phyloP scores from a whole-genome alignment of 1,140 invertebrate genomes.

The Anthonomus grandis region DNA sequence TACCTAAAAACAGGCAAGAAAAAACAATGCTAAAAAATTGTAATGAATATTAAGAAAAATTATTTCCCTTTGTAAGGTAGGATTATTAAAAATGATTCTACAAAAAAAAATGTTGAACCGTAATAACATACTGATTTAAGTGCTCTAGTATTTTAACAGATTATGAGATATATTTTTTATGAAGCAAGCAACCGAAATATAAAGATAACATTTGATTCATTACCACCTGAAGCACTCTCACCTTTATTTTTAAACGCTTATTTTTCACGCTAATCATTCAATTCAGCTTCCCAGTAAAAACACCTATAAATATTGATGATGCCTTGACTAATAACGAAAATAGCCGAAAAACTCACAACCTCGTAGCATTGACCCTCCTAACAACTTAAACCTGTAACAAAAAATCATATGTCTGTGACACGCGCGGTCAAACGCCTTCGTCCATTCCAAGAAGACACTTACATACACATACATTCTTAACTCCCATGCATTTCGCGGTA shows the following conservation, averaged over 20 bases:
- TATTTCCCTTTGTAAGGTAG: too few species aligned
- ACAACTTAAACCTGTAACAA: neutral
- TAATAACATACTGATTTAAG: too few species aligned
- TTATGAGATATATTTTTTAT: neutral
- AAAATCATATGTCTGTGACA: neutral
- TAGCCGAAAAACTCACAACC: neutral
- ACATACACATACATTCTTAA: too few species aligned
- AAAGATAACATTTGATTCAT: too few species aligned
- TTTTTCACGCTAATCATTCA: neutral
- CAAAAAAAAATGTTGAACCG: too few species aligned
- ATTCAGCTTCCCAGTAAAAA: neutral
- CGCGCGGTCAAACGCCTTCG: conserved; percentile 15
- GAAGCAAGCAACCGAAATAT: too few species aligned
- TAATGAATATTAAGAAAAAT: too few species aligned
- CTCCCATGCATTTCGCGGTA: conserved; percentile 6
- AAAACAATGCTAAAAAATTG: too few species aligned
- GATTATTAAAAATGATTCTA: too few species aligned
- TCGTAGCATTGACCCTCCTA: neutral
- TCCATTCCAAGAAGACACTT: neutral
- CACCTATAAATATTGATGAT: neutral
- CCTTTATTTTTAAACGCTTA: neutral
- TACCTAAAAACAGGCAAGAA: too few species aligned
- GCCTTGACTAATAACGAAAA: neutral
- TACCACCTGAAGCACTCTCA: too few species aligned
- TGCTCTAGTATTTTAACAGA: neutral